Base-by-base conservation (phyloP, 2,888 invertebrate species). In the Athetis lepigone region DNA sequence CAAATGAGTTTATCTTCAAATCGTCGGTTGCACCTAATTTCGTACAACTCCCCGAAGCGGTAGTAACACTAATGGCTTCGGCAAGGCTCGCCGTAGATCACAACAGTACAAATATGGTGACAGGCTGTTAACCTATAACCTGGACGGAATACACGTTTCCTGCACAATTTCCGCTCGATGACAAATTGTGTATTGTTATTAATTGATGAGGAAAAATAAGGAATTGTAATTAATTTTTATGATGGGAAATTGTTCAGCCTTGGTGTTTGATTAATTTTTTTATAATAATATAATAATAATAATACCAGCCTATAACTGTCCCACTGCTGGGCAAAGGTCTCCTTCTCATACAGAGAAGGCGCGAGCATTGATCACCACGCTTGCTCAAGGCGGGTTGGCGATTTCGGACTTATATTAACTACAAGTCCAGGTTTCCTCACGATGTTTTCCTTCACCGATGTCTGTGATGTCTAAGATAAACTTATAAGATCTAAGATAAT, bases 91-190 rank as follows among this genome's bases (percentile, higher is more conserved):
- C 57, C 57, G 43, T 70, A 66, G 51, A 73, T 70, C 69, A 67
- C 68, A 39, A 39, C 68, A 36, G 16, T 27, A 66, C 69, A 74
- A 70, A 70, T 67, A 70, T 43, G 68, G 69, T 13, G 69, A 57
- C 68, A 52, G 52, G 68, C 33, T 57, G 43, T 70, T 66, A 70
- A 16, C 58, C 67, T 73, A 54, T 52, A 67, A 65, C 66, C 66
- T 45, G 36, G 9, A 18, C 11, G 50, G 25, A 50, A 46, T 55
- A 50, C 39, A 40, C 52, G 33, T 43, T 72, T 72, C 72, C 73
- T 73, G 73, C 29, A 9, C 36, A 65, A 72, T 68, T 55, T 68
- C 66, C 73, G 65, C 18, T 55, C 36, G 8, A 40, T 65, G 66
- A 65, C 68, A 72, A 65, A 72, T 55, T 50, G 16, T n/a, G 27